Evolutionary conservation across 2,888 invertebrate genomes (phyloP).

Genomic region (Muschampia plurimacula): DNA sequence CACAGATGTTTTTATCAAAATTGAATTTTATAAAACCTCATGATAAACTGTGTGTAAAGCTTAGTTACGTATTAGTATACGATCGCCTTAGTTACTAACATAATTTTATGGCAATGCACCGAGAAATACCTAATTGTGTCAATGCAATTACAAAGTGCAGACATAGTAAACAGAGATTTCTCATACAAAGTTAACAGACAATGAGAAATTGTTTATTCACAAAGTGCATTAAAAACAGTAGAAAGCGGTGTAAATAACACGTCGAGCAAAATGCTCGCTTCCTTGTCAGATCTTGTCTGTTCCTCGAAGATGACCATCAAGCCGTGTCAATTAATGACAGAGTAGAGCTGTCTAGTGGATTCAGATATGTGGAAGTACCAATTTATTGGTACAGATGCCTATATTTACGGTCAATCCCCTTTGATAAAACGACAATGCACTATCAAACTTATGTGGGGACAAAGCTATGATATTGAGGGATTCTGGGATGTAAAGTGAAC

Average conservation of each 20-base stretch:
- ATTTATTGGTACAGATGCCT: not conserved
- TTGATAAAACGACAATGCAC: too few species aligned
- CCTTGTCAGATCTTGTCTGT: slow-evolving; percentile 46
- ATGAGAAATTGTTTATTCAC: slow-evolving; percentile 17
- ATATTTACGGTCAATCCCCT: too few species aligned
- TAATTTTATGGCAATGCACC: not conserved
- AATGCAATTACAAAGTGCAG: not conserved
- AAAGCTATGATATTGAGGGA: too few species aligned
- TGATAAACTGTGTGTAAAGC: too few species aligned
- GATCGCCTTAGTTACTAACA: not conserved
- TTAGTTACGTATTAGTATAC: too few species aligned
- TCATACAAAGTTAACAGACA: slow-evolving; percentile 11
- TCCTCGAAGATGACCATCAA: slow-evolving; percentile 52
- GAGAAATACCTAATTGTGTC: not conserved
- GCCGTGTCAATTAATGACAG: slow-evolving; percentile 39
- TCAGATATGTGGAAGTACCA: not conserved
- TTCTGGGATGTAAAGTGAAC: too few species aligned
- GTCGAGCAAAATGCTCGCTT: slow-evolving; percentile 40
- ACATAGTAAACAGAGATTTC: not conserved
- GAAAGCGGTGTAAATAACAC: slow-evolving; percentile 39
- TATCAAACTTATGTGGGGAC: too few species aligned
- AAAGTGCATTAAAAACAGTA: slow-evolving; percentile 23
- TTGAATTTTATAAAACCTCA: too few species aligned
- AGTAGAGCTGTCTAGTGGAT: not conserved
- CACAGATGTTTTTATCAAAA: too few species aligned